phyloP scores from a whole-genome alignment of 2,888 invertebrate species.

The Eristalis tenax region DNA sequence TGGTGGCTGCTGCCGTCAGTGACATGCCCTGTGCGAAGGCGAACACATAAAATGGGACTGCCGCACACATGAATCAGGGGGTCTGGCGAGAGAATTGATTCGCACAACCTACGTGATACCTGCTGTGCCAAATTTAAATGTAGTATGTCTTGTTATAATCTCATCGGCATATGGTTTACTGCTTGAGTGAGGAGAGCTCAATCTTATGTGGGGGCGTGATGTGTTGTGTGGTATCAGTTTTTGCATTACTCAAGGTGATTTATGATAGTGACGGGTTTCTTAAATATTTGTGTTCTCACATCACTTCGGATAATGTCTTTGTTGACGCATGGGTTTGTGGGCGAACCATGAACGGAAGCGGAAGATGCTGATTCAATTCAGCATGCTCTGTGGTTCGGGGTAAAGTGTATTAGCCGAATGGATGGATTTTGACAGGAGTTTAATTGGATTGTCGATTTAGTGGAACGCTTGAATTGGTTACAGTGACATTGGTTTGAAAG shows the following conservation, averaged over 20 bases:
- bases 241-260: slow-evolving; percentile 1
- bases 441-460: too few species aligned
- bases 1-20: background rate
- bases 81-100: slow-evolving; percentile 35
- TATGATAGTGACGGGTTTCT: background rate
- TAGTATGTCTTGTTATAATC: slow-evolving; percentile 18
- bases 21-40: too few species aligned
- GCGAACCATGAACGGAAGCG: background rate
- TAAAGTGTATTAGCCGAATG: too few species aligned
- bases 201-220: background rate
- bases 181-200: background rate
- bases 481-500: too few species aligned
- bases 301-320: background rate
- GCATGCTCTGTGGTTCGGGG: background rate
- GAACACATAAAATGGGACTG: slow-evolving; percentile 11
- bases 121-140: slow-evolving; percentile 38
- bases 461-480: too few species aligned
- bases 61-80: slow-evolving; percentile 1
- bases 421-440: too few species aligned
- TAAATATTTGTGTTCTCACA: background rate
- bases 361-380: background rate
- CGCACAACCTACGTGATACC: slow-evolving; percentile 15
- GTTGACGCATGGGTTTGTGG: background rate
- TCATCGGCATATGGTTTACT: slow-evolving; percentile 33
- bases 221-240: background rate